Evolutionary conservation across 2,888 invertebrate genomes (phyloP), one percentile per base, ranked within the genome.

Genomic region (Philaethria dido): DNA sequence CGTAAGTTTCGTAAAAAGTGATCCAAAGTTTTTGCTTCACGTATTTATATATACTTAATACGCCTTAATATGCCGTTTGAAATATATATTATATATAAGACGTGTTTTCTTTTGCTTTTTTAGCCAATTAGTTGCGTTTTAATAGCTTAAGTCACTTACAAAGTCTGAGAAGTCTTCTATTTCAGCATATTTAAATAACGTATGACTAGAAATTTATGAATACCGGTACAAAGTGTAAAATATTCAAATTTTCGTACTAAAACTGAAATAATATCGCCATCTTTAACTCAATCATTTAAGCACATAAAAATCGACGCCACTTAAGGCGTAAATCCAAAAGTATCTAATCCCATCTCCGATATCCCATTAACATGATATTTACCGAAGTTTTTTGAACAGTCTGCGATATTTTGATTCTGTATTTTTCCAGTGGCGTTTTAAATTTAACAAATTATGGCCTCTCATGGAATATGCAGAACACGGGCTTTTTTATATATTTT

Each of bases 361-460:
- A 74, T 72, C 68, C 72, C 74, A 74, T 73, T 71, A 42, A 57
- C 39, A 39, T 25, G 0, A 57, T 42, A 42, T 57, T 42, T 57
- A 22, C 39, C 20, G 11, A 42, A 42, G 16, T n/a, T 42, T 42
- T 39, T 57, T 8, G 0, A 36, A 57, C 42, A 22, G 25, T 22
- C 9, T 39, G 11, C 2, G 42, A 42, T 57, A 57, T 57, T 42
- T 57, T 57, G 3, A 25, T 36, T 39, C 4, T 39, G 39, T 25
- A 22, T 22, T 39, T 9, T 39, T 39, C 8, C n/a, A 39, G 55
- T 8, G 8, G 8, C 20, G 39, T 5, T 42, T n/a, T 42, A 57
- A 39, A 39, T 57, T 42, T 57, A 42, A n/a, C 42, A 16, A 55
- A n/a, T 55, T 55, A 36, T 39, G 5, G 5, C 5, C 5, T 57